phyloP scores from a whole-genome alignment of 1,140 invertebrate species.

The Drosophila teissieri region DNA sequence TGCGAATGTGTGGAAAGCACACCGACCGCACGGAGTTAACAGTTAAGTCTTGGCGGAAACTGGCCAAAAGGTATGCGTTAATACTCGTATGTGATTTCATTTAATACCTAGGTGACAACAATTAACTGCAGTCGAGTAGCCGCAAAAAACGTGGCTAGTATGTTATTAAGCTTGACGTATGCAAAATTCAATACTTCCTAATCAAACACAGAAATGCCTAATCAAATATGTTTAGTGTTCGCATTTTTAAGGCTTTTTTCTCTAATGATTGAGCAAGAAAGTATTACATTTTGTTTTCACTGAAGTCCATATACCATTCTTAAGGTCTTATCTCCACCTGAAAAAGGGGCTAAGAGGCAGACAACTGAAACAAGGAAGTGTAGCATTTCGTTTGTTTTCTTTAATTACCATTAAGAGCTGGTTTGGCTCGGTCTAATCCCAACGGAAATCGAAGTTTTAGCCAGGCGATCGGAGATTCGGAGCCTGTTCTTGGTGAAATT shows the following conservation, averaged over 20 bases:
- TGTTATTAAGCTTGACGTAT: no score
- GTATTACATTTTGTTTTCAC: no score
- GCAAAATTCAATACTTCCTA: no score
- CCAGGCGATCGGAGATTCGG: conserved; percentile 41
- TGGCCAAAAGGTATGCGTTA: conserved; percentile 34
- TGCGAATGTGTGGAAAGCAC: conserved; percentile 2
- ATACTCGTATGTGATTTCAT: conserved; percentile 15
- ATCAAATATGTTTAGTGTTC: no score
- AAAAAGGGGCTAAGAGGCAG: not conserved
- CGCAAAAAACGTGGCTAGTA: not conserved
- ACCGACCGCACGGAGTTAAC: conserved; percentile 58
- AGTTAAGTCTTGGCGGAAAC: conserved; percentile 41
- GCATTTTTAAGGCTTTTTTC: no score
- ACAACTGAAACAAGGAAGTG: not conserved
- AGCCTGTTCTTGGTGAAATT: conserved; percentile 82
- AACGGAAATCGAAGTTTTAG: conserved; percentile 41
- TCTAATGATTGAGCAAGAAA: no score
- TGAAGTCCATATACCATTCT: no score
- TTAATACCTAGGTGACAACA: conserved; percentile 20
- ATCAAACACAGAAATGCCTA: no score
- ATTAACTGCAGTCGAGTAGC: not conserved
- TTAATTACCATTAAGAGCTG: conserved; percentile 72
- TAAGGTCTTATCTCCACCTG: no score
- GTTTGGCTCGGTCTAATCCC: conserved; percentile 28
- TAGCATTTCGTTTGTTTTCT: conserved; percentile 27